Evolutionary conservation across 1,140 invertebrate genomes (phyloP).

Genomic region (Aphelinus certus): DNA sequence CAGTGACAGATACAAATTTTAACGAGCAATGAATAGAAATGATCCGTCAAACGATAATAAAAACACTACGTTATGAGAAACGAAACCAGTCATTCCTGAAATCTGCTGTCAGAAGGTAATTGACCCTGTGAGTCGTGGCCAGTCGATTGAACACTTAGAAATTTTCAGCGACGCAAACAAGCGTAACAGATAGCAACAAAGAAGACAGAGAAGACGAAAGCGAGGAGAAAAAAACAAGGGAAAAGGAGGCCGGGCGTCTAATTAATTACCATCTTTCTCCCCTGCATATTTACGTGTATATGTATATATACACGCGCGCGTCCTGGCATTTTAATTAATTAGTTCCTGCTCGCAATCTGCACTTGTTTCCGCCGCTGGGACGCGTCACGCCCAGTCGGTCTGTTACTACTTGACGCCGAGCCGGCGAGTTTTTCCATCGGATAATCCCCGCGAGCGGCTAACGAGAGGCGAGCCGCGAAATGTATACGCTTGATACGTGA

Average conservation of each 20-base stretch:
- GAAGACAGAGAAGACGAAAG: too few species aligned
- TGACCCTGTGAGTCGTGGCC: too few species aligned
- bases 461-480: background rate
- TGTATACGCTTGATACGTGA: too few species aligned
- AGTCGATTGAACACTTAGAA: background rate
- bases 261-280: conserved; percentile 16
- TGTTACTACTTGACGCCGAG: background rate
- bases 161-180: too few species aligned
- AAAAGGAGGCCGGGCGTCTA: background rate
- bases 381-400: background rate
- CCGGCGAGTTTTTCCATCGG: background rate
- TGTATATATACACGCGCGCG: background rate
- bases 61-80: too few species aligned
- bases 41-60: too few species aligned
- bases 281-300: conserved; percentile 3
- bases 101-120: too few species aligned
- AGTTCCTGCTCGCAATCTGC: background rate
- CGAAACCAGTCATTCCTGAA: too few species aligned
- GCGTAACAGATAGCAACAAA: too few species aligned
- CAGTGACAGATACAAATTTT: too few species aligned
- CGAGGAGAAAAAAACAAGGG: too few species aligned
- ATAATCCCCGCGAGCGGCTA: background rate
- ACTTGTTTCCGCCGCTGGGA: background rate
- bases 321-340: conserved; percentile 28
- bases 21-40: too few species aligned